A percentile compares a stretch with the other conserved stretches of the same genome.
Evolutionary conservation across 1,140 invertebrate genomes (phyloP).

Genomic region (Aplysia californica): DNA sequence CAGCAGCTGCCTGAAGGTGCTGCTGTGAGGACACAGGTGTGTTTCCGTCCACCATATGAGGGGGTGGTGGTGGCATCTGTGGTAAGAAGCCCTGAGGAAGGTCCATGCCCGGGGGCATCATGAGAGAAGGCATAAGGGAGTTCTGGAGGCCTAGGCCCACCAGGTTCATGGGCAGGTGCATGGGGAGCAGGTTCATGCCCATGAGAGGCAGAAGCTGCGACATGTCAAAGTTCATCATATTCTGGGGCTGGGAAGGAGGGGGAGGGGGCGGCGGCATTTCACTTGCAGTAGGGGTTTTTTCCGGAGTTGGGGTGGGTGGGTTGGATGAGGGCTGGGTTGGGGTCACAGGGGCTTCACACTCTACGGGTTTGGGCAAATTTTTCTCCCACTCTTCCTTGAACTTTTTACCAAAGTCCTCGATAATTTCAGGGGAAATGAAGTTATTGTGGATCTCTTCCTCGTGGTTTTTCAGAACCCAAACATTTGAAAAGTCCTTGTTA

Average conservation of each 20-base stretch:
- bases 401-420: conserved; percentile 92
- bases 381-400: conserved; percentile 68
- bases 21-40: conserved; percentile 47
- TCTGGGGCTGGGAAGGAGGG: conserved; percentile 42
- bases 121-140: conserved; percentile 76
- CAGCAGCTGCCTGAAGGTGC: conserved; percentile 54
- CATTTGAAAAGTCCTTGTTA: conserved; percentile 93
- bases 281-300: conserved; percentile 12
- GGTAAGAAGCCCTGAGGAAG: conserved; percentile 38
- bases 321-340: conserved; percentile 32
- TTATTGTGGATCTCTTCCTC: conserved; percentile 95
- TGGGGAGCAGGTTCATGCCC: conserved; percentile 73
- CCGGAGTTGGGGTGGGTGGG: conserved; percentile 49
- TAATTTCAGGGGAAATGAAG: conserved; percentile 86
- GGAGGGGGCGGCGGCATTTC: conserved; percentile 59
- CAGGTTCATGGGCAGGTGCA: conserved; percentile 23
- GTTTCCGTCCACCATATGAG: conserved; percentile 53
- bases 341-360: conserved; percentile 13
- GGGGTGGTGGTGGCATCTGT: conserved; percentile 31
- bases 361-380: conserved; percentile 49
- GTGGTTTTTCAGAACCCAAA: conserved; percentile 95
- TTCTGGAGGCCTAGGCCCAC: conserved; percentile 78
- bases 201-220: conserved; percentile 60
- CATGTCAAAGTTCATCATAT: conserved; percentile 44
- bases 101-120: conserved; percentile 76